Base-by-base conservation (phyloP, 2,888 invertebrate species). In the Bombylius major region DNA sequence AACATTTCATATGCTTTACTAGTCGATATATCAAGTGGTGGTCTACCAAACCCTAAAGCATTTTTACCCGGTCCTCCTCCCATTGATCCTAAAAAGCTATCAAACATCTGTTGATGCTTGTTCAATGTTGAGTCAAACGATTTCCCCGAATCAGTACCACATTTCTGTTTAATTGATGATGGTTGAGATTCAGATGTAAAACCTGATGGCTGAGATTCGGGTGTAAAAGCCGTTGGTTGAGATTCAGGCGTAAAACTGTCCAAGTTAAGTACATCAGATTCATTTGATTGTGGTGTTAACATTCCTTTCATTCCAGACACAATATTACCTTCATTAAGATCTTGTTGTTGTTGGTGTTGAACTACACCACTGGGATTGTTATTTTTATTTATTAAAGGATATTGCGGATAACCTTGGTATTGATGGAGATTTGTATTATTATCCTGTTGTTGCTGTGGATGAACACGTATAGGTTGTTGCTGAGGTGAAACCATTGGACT, bases 1-100 rank as follows among this genome's bases (percentile, higher is more conserved):
- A 72, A 74, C 71, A 75, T 72, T 56, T 75, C 74, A 52, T 73
- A 70, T 1, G 74, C 73, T 60, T 74, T 75, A 47, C 69, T 72
- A 0, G 72, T 65, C 1, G 72, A 65, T 47, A 74, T 71, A 36
- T 69, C 69, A 12, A 59, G 11, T 4, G 61, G 54, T 8, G 59
- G 48, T 50, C 62, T 62, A n/a, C 59, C 53, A 44, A 59, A 61
- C 12, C 67, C 67, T 55, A 72, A 58, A 39, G 7, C 7, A 50
- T 68, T 71, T 58, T 73, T 73, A 44, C 67, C 66, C 58, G 69
- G 69, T 4, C 66, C 63, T 58, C 70, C 70, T 4, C 66, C 63
- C 65, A 73, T 67, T 0, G 73, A 67, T 0, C 73, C 73, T 55
- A 74, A 58, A 44, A 73, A 72, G 34, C 69, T 70, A 45, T 74